These are phyloP conservation scores for Onychorhynchus coronatus DNA, from an alignment of 2,113 vertebrate species.

Conservation along the genomic window DNA sequence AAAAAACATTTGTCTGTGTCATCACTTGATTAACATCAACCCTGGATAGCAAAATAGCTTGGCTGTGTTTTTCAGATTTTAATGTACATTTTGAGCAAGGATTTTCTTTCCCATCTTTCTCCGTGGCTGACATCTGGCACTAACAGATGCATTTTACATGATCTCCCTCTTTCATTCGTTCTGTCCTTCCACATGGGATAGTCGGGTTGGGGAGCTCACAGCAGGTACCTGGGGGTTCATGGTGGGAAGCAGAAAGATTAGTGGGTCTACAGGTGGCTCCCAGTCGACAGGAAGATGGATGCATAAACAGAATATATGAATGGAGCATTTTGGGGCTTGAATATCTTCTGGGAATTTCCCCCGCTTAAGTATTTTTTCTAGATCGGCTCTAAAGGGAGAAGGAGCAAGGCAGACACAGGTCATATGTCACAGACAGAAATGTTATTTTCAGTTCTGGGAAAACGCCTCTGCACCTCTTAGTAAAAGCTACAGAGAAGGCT, in stretches of 20 bases:
- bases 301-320: background rate
- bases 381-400: background rate
- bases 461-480: background rate
- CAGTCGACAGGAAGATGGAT: background rate
- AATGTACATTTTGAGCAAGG: background rate
- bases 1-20: background rate
- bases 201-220: background rate
- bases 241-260: background rate
- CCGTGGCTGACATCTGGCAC: background rate
- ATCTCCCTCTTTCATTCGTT: background rate
- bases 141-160: background rate
- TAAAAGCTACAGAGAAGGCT: background rate
- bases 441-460: background rate
- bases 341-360: background rate
- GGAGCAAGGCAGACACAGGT: background rate
- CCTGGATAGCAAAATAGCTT: background rate
- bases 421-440: background rate
- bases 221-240: background rate
- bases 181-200: background rate
- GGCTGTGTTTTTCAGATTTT: background rate
- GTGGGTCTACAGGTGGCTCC: background rate
- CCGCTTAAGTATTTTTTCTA: background rate
- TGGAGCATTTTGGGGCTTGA: background rate
- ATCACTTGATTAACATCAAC: background rate
- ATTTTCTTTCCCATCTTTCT: background rate